These are phyloP conservation scores for Seira musarum DNA, from an alignment of 2,888 invertebrate species.

Conservation along the genomic window DNA sequence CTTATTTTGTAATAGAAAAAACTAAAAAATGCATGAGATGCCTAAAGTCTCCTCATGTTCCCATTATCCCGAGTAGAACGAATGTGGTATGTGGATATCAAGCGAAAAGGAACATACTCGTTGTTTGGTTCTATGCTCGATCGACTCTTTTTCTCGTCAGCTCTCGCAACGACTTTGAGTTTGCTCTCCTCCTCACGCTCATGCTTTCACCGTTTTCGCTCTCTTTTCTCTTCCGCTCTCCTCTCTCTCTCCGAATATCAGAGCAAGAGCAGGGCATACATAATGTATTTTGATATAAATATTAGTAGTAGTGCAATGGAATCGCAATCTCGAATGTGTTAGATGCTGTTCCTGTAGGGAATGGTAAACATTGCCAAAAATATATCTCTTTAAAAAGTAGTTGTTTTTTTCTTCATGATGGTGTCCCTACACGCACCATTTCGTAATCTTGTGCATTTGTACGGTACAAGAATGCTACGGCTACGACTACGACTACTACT, in stretches of 20 bases:
- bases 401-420: no score
- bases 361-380: constrained; percentile 31
- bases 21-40: constrained; percentile 27
- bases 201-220: background rate
- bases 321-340: no score
- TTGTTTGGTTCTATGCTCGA: background rate
- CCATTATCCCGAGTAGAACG: background rate
- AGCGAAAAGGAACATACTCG: constrained; percentile 17
- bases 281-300: constrained; percentile 3
- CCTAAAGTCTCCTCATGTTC: background rate
- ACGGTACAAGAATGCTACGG: no score
- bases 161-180: constrained; percentile 9
- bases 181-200: background rate
- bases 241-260: background rate
- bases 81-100: background rate
- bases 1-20: background rate
- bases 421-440: background rate
- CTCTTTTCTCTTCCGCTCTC: constrained; percentile 12
- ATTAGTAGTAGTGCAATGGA: background rate
- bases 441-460: background rate
- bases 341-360: background rate
- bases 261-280: background rate
- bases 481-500: no score
- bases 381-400: no score
- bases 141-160: constrained; percentile 1